These are phyloP conservation scores for Seladonia tumulorum DNA, from an alignment of 2,888 invertebrate species.

Conservation along the genomic window DNA sequence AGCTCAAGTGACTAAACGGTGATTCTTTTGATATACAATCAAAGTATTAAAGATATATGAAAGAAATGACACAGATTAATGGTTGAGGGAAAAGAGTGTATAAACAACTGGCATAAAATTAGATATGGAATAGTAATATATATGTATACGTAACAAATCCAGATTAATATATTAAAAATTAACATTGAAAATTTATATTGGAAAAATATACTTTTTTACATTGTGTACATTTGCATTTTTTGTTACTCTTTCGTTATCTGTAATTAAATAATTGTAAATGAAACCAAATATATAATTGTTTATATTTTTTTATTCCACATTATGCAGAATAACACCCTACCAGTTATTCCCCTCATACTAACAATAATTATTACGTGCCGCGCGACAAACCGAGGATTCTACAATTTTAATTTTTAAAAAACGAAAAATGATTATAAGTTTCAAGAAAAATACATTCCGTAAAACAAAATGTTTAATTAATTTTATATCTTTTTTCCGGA, in stretches of 20 bases:
- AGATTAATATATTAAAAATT: conserved; percentile 32
- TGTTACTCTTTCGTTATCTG: conserved; percentile 14
- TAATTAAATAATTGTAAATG: conserved; percentile 18
- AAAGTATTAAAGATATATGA: conserved; percentile 54
- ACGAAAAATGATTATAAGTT: neutral
- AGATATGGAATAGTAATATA: neutral
- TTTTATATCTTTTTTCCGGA: neutral
- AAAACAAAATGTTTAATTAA: neutral
- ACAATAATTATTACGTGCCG: neutral
- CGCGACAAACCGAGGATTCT: neutral
- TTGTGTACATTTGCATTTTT: neutral
- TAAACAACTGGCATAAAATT: neutral
- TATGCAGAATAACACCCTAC: neutral
- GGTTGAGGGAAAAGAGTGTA: conserved; percentile 36
- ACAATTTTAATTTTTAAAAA: neutral
- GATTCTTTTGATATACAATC: conserved; percentile 20
- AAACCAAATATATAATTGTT: neutral
- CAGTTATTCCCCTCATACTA: neutral
- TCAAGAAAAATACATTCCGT: neutral
- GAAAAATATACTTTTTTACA: neutral
- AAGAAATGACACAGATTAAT: neutral
- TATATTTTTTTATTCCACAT: neutral
- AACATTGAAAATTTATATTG: conserved; percentile 7
- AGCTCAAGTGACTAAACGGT: conserved; percentile 55
- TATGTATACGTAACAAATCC: neutral